Base-by-base conservation (phyloP, 2,113 vertebrate genomes). In the Tachycineta bicolor region DNA sequence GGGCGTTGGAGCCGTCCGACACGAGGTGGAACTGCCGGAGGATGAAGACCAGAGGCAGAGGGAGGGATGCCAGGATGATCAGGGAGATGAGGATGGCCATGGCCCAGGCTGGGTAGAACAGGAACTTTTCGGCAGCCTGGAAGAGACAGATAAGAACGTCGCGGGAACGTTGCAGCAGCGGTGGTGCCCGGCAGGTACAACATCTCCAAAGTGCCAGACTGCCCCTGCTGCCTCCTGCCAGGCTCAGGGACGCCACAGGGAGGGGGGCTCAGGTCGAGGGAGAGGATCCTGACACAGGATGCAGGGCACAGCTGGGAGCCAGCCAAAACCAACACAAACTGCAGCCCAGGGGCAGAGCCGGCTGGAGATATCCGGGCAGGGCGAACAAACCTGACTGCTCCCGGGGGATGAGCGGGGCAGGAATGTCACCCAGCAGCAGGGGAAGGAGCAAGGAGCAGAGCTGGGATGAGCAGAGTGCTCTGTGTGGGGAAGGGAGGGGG, bases 101-200 rank as follows among this genome's bases (percentile, higher is more conserved):
- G 75, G 99, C 99, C 99, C 99, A 99, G 4, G 98, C 97, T 14
- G 99, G 99, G 96, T 99, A 99, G 89, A 98, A 98, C n/a, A 99
- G 97, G 97, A 99, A 99, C 60, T 96, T 97, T 89, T 99, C 99
- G 0, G 96, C 96, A 29, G 99, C 99, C 99, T 99, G 85, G 33
- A 93, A 90, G 55, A 15, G 62, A 34, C 68, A 59, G 14, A n/a
- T 3, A 14, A 14, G 5, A 10, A 29, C 0, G 2, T 39, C 29
- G 64, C 10, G 2, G 41, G 41, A 37, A 6, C 56, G 75, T 3
- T 6, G 25, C 19, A 29, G 68, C 67, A 33, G 34, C 22, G 22
- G 55, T 3, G 55, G 12, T 19, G 58, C 41, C 47, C 24, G 8
- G 4, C n/a, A 25, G 12, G 43, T 4, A 4, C 41, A 37, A 22